A percentile compares a stretch with the other conserved stretches of the same genome.
Evolutionary conservation across 2,797 vertebrate genomes (phyloP).

Genomic region (Microcaecilia unicolor): DNA sequence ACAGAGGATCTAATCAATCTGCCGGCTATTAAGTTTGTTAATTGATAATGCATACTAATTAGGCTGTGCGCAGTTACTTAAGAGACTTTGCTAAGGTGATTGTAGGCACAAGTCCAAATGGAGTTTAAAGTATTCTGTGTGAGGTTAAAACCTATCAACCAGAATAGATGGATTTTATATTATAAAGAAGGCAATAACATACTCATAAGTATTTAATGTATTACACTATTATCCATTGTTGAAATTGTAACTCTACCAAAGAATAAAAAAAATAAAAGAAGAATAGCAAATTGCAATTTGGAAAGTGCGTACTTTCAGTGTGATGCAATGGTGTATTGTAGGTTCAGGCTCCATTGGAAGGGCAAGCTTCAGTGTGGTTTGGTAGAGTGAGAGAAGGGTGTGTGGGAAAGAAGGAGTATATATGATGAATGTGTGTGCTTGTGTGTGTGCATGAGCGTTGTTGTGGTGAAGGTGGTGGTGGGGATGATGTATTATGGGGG

Average conservation of each 20-base stretch:
- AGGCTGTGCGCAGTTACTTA: conserved; percentile 92
- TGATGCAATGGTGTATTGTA: too few relatives aligned
- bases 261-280: conserved; percentile 47
- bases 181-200: conserved; percentile 73
- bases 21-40: conserved; percentile 99
- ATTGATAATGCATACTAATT: conserved; percentile 99
- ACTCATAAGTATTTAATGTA: conserved; percentile 69
- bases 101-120: conserved; percentile 97
- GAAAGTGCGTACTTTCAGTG: too few relatives aligned
- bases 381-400: too few relatives aligned
- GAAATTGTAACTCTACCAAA: conserved; percentile 47
- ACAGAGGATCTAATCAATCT: conserved; percentile 99
- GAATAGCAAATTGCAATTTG: too few relatives aligned
- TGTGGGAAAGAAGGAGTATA: too few relatives aligned
- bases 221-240: conserved; percentile 62
- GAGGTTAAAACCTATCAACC: conserved; percentile 96
- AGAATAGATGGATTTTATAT: conserved; percentile 78
- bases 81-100: conserved; percentile 98
- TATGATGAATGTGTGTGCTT: too few relatives aligned
- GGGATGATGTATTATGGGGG: too few relatives aligned
- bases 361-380: too few relatives aligned
- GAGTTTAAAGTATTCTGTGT: conserved; percentile 97
- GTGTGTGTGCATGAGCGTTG: too few relatives aligned
- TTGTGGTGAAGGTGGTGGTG: too few relatives aligned
- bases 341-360: too few relatives aligned